Percentiles rank a stretch among this genome's conserved stretches.
These are phyloP conservation scores for Aphelocoma coerulescens DNA, from an alignment of 2,113 vertebrate genomes.

Conservation along the genomic window DNA sequence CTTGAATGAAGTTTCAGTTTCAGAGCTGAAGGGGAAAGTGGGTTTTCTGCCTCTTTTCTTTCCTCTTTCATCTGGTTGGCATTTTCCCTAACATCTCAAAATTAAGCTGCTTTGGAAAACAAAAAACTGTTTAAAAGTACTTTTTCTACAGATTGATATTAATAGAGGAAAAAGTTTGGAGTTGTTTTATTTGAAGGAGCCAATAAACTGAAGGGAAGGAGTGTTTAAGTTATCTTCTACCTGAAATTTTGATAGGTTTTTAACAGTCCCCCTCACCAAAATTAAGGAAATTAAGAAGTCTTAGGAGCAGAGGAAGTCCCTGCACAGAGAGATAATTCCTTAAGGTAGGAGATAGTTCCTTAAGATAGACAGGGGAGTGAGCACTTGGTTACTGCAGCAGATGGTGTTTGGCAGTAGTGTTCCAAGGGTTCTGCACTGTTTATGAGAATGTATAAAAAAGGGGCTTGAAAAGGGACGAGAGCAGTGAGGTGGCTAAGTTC, in stretches of 20 bases:
- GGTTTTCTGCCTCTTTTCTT: not conserved
- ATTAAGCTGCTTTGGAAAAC: not conserved
- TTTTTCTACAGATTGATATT: not conserved
- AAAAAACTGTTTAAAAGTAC: not conserved
- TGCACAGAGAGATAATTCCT: not conserved
- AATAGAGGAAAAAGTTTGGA: not conserved
- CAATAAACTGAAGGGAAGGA: not conserved
- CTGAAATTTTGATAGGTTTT: not conserved
- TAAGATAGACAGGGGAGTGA: not conserved
- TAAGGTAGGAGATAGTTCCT: not conserved
- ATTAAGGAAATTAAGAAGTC: not conserved
- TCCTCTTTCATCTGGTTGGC: not conserved
- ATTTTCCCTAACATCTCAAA: not conserved
- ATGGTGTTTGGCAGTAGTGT: not conserved
- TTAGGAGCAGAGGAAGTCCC: not conserved
- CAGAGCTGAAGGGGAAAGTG: not conserved
- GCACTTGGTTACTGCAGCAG: not conserved
- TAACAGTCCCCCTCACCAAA: not conserved
- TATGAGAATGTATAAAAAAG: not conserved
- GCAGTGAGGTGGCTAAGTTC: constrained; percentile 15
- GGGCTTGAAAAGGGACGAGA: not conserved
- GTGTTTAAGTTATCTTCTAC: not conserved
- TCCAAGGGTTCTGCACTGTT: not conserved
- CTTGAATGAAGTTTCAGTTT: not conserved
- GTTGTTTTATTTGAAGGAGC: not conserved